Percentiles rank a stretch among this genome's conserved stretches.
phyloP scores from a whole-genome alignment of 2,888 invertebrate species.

The Tetheella fluctuosa region DNA sequence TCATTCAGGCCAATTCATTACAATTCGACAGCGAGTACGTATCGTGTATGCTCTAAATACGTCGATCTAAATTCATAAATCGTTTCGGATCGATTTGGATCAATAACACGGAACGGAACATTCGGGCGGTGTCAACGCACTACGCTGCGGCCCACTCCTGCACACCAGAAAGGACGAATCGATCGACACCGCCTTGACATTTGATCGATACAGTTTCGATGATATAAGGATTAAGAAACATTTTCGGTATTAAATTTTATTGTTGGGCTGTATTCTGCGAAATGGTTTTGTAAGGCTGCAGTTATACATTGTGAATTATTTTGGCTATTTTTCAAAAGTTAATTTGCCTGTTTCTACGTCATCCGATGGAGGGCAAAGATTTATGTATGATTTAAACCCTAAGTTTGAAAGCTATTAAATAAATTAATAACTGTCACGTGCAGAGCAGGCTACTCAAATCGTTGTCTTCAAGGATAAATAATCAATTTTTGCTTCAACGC shows the following conservation, averaged over 20 bases:
- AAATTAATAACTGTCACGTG: background rate
- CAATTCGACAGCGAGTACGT: conserved; percentile 19
- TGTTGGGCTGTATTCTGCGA: background rate
- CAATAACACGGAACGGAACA: conserved; percentile 67
- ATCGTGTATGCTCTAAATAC: conserved; percentile 44
- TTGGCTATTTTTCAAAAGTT: background rate
- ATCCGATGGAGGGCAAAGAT: background rate
- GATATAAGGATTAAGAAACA: conserved; percentile 6
- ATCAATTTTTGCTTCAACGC: background rate
- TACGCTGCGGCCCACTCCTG: conserved; percentile 25
- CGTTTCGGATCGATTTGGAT: conserved; percentile 64
- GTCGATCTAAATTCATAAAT: conserved; percentile 55
- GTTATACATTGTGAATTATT: background rate
- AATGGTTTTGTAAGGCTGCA: background rate
- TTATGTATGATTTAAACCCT: background rate
- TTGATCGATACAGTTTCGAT: conserved; percentile 21
- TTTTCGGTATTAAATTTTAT: background rate
- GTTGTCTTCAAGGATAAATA: background rate
- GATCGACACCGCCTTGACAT: conserved; percentile 33
- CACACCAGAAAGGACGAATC: conserved; percentile 29
- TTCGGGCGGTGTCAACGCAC: conserved; percentile 66
- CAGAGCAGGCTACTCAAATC: background rate
- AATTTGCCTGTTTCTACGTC: too few relatives aligned
- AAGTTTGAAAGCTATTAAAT: background rate
- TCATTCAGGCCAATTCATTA: conserved; percentile 25